Conservation (phyloP, 2,797 vertebrate species). For the Pangasius krempfi region DNA sequence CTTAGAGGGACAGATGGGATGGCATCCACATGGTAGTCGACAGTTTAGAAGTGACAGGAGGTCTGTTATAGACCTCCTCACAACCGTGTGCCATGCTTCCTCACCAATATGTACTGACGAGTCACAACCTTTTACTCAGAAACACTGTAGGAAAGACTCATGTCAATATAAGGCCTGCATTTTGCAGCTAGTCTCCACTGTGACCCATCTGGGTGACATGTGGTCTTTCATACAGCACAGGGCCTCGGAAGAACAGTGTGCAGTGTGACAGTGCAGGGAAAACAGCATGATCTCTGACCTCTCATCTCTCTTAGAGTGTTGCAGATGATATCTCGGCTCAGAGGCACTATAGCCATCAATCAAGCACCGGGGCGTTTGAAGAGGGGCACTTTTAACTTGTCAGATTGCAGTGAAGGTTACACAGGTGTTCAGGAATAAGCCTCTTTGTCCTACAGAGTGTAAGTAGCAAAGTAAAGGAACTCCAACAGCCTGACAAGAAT, state of each 20-base stretch:
- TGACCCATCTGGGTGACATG: slow-evolving; percentile 34
- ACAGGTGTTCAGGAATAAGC: slow-evolving; percentile 36
- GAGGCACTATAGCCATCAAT: slow-evolving; percentile 56
- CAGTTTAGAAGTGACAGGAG: slow-evolving; percentile 21
- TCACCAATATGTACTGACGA: slow-evolving; percentile 24
- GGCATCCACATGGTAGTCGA: slow-evolving; percentile 8
- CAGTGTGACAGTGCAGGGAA: slow-evolving; percentile 54
- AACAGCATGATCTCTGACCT: slow-evolving; percentile 51
- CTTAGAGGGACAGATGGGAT: slow-evolving; percentile 34
- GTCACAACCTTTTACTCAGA: slow-evolving; percentile 22
- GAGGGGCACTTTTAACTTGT: slow-evolving; percentile 45
- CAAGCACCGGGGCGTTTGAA: slow-evolving; percentile 41
- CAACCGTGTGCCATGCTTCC: slow-evolving; percentile 28
- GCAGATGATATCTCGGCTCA: slow-evolving; percentile 35
- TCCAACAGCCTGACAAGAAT: slow-evolving; percentile 26
- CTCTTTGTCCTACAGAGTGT: slow-evolving; percentile 43
- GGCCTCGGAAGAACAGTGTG: slow-evolving; percentile 44
- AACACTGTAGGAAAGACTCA: background rate
- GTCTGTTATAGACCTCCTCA: slow-evolving; percentile 14
- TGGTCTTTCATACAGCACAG: slow-evolving; percentile 38
- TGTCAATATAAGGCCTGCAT: slow-evolving; percentile 32
- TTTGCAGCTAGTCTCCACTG: slow-evolving; percentile 18
- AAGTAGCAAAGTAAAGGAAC: background rate
- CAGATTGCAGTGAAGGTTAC: slow-evolving; percentile 40
- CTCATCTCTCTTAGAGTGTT: slow-evolving; percentile 50